Evolutionary conservation across 2,113 vertebrate genomes (phyloP).

Genomic region (Cyprinodon brontotheroides): DNA sequence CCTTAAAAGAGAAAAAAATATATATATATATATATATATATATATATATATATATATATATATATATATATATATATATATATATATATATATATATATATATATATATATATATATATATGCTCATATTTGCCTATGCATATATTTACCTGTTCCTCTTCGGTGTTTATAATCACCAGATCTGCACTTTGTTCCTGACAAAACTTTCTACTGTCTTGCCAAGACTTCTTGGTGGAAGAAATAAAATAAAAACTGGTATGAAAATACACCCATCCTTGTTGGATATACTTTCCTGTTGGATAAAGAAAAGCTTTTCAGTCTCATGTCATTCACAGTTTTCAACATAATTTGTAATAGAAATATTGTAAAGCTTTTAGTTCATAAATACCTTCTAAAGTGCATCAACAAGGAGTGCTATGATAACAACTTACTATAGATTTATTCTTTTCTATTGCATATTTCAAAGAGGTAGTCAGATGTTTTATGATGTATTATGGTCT

Average conservation of each 20-base stretch:
- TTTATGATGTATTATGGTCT: neutral
- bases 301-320: neutral
- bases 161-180: constrained; percentile 45
- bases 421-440: no score
- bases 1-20: constrained; percentile 1
- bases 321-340: neutral
- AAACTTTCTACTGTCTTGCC: constrained; percentile 25
- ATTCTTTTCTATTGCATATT: no score
- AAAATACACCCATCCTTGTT: constrained; percentile 27
- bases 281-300: constrained; percentile 6
- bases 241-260: constrained; percentile 28
- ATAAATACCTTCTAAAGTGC: neutral
- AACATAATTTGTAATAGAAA: neutral
- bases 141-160: constrained; percentile 44
- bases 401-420: no score
- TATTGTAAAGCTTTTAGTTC: neutral
- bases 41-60: no score
- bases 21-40: no score
- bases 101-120: no score
- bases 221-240: constrained; percentile 10
- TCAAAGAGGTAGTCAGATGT: no score
- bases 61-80: no score
- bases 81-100: no score
- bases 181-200: constrained; percentile 40
- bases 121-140: neutral